Evolutionary conservation across 2,888 invertebrate species (phyloP), one percentile per base, ranked within the genome.

Genomic region (Drosophila sordidapex): DNA sequence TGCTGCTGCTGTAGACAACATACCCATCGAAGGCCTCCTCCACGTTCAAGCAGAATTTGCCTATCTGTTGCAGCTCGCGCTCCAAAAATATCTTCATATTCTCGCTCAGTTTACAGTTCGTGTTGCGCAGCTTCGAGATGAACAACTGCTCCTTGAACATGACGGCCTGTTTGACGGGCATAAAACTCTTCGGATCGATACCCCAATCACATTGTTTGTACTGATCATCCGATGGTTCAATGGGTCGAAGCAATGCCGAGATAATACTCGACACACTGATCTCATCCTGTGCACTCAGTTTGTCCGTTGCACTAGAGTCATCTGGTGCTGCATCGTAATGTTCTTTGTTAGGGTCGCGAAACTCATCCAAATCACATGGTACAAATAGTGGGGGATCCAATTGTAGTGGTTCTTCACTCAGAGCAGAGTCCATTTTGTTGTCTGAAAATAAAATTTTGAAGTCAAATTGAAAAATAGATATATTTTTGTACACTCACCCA

Each of bases 1-100:
- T 76, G 71, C 92, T 91, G 74, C 81, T 86, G 63, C 85, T 90
- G 58, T 67, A 89, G 35, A 92, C 83, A 10, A 91, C 91, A 60
- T 89, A 92, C 0, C 92, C 92, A 60, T 92, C 92, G 51, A 73
- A 91, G 38, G 91, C 78, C 62, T 91, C 91, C 64, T 92, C 91
- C 8, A 91, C 85, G 15, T 80, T 90, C 11, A 92, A 68, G 18
- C 83, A 80, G 66, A 87, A 90, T 18, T 81, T 75, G 0, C 92
- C 92, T 5, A 92, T 72, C 63, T 89, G 83, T 11, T 84, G 54
- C 36, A 92, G 58, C 31, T 91, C 91, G 6, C 85, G 85, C 57
- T 91, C 92, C 2, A 91, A 75, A 62, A 91, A 91, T 18, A 91
- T 72, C 72, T 92, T 92, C 0, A 80, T 27, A 11, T 83, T 79